Conservation (phyloP, 2,113 vertebrate genomes). For the Vulpes ferrilata region DNA sequence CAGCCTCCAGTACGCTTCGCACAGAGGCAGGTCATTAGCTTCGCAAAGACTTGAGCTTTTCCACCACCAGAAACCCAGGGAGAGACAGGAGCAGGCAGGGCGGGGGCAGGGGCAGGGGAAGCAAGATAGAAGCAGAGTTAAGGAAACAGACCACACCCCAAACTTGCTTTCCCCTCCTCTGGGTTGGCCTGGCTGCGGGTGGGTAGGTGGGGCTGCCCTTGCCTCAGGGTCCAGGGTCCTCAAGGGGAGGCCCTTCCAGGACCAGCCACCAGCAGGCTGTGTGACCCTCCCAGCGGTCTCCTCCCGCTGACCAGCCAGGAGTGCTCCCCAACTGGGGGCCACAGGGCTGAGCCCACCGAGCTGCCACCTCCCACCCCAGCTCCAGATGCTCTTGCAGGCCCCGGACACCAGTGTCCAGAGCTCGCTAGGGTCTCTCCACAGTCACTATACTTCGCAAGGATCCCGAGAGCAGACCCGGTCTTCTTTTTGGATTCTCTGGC, state of each 20-base stretch:
- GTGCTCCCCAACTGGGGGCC: background rate
- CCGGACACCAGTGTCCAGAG: accelerated
- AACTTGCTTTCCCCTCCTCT: background rate
- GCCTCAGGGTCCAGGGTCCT: background rate
- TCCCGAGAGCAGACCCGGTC: background rate
- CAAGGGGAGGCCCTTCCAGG: background rate
- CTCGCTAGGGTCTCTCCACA: accelerated
- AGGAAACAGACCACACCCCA: slow-evolving; percentile 69
- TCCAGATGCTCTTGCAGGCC: background rate
- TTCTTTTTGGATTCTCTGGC: background rate
- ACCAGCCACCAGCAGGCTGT: background rate
- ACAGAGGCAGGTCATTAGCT: slow-evolving; percentile 94
- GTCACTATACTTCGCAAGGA: background rate
- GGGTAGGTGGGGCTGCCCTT: background rate
- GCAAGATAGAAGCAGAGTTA: slow-evolving; percentile 89
- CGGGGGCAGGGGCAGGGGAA: background rate
- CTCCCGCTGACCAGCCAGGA: background rate
- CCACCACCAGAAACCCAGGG: slow-evolving; percentile 88
- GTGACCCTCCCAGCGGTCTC: background rate
- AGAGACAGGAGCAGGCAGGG: slow-evolving; percentile 78
- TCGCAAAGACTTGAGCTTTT: slow-evolving; percentile 98
- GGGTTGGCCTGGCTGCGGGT: background rate
- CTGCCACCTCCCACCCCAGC: background rate
- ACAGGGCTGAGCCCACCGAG: background rate
- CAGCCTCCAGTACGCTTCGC: slow-evolving; percentile 93